These are phyloP conservation scores for Lepidurus apus DNA, from an alignment of 1,140 invertebrate species.

Conservation along the genomic window DNA sequence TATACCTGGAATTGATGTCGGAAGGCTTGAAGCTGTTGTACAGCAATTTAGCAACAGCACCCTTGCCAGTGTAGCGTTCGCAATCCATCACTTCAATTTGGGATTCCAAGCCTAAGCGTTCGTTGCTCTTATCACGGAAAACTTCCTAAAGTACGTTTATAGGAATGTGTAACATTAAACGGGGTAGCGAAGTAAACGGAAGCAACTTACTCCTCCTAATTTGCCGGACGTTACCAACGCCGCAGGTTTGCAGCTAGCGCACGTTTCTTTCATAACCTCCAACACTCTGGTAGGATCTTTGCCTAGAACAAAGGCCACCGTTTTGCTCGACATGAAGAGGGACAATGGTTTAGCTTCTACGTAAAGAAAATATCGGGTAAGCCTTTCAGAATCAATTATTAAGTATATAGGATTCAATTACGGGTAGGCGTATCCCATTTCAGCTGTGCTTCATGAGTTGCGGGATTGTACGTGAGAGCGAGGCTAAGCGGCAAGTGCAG, in stretches of 20 bases:
- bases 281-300: conserved; percentile 26
- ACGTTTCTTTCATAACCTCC: conserved; percentile 28
- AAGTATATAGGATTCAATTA: background rate
- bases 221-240: conserved; percentile 31
- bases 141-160: conserved; percentile 13
- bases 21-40: conserved; percentile 32
- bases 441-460: conserved; percentile 23
- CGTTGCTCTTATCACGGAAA: conserved; percentile 31
- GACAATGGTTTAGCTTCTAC: conserved; percentile 27
- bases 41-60: conserved; percentile 22
- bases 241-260: conserved; percentile 23
- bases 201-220: conserved; percentile 23
- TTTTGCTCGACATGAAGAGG: conserved; percentile 25
- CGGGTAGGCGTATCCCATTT: conserved; percentile 31
- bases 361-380: background rate
- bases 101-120: conserved; percentile 32
- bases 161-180: background rate
- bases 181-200: background rate
- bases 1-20: conserved; percentile 29
- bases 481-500: conserved; percentile 33
- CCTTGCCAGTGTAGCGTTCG: conserved; percentile 32
- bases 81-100: conserved; percentile 32
- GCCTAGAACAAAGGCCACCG: conserved; percentile 27
- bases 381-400: background rate
- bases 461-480: conserved; percentile 28